Percentiles rank a stretch among this genome's conserved stretches.
These are phyloP conservation scores for Chelmon rostratus DNA, from an alignment of 2,797 vertebrate species.

Conservation along the genomic window DNA sequence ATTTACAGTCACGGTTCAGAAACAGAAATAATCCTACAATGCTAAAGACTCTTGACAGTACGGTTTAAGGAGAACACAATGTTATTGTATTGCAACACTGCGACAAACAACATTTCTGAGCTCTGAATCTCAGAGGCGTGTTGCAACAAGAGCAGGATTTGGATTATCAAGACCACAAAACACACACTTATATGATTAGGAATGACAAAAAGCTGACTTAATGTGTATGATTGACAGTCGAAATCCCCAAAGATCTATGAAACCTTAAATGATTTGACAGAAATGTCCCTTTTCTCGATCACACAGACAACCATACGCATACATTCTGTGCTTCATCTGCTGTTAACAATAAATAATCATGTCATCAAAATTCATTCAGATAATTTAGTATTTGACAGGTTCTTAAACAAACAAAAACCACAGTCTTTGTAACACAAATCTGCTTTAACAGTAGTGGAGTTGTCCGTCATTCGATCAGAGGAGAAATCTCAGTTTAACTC, in stretches of 20 bases:
- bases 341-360: constrained; percentile 15
- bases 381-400: constrained; percentile 16
- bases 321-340: constrained; percentile 18
- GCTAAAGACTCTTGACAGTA: neutral
- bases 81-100: neutral
- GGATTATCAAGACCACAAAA: constrained; percentile 46
- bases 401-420: constrained; percentile 12
- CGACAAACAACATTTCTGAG: constrained; percentile 10
- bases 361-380: constrained; percentile 7
- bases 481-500: constrained; percentile 1
- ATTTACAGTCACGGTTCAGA: constrained; percentile 38
- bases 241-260: neutral
- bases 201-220: constrained; percentile 4
- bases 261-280: constrained; percentile 20
- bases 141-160: constrained; percentile 31
- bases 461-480: neutral
- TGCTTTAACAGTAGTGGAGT: constrained; percentile 15
- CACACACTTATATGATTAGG: constrained; percentile 7
- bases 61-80: neutral
- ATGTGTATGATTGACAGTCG: constrained; percentile 10
- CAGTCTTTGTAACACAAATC: constrained; percentile 1
- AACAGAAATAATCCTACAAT: constrained; percentile 18
- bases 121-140: constrained; percentile 28
- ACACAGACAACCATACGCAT: constrained; percentile 13
- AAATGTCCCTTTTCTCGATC: constrained; percentile 2